Evolutionary conservation across 2,888 invertebrate genomes (phyloP), one percentile per base, ranked within the genome.

Genomic region (Clitarchus hookeri): DNA sequence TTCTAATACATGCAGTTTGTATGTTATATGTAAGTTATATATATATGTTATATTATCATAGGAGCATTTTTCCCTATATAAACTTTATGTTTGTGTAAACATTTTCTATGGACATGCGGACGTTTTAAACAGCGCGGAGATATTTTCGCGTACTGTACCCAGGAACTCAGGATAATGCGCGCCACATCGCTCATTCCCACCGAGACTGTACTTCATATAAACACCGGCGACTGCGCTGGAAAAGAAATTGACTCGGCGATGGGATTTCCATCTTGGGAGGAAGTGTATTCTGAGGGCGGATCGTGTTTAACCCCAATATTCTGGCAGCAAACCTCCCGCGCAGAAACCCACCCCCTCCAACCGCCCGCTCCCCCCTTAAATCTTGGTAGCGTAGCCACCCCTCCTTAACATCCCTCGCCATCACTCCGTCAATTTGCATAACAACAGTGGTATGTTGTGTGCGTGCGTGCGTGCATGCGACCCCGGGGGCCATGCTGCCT

Each of bases 341-440:
- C 48, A 48, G 48, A 19, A 65, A 36, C 79, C 36, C 82, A 27
- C 82, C 44, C 44, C 36, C 36, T 27, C 82, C 82, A 36, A 26
- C 82, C 82, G 8, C 27, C 27, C 12, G 25, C 25, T 79, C 27
- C 6, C 27, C 82, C 82, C 82, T 36, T 82, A 82, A 36, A 82
- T 82, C 82, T 82, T 82, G 19, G 36, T 36, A 82, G 82, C 27
- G 44, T 36, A 19, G 19, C 82, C 82, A 44, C 44, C 82, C 82
- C 36, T 19, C 82, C 27, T 23, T n/a, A 36, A 16, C 82, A 26
- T 44, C 79, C 79, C 27, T 79, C 84, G n/a, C 26, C 77, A 36
- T 36, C 84, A 65, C 77, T 65, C 65, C 36, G 54, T 27, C 79
- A 85, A 87, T 88, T 88, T 88, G 87, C 88, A 88, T 88, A 88